Evolutionary conservation across 1,140 invertebrate species (phyloP).

Genomic region (Drosophila paulistorum): DNA sequence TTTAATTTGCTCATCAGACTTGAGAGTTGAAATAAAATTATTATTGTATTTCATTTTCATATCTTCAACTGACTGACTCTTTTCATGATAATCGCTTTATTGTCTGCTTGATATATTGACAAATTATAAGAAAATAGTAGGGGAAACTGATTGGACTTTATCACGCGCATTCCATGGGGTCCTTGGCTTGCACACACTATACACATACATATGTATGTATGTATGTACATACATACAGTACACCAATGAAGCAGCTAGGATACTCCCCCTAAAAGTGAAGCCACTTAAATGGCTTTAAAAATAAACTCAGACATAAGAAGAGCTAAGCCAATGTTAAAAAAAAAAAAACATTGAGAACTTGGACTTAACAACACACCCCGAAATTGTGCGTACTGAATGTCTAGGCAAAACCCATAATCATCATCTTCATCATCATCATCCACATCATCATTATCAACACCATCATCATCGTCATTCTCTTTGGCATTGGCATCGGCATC

Average conservation of each 20-base stretch:
- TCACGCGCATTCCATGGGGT: slow-evolving; percentile 32
- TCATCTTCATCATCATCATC: slow-evolving; percentile 59
- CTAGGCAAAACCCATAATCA: slow-evolving; percentile 75
- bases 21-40: slow-evolving; percentile 70
- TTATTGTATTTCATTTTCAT: slow-evolving; percentile 71
- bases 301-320: slow-evolving; percentile 44
- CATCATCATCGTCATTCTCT: background rate
- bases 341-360: slow-evolving; percentile 61
- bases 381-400: slow-evolving; percentile 70
- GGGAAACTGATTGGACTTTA: slow-evolving; percentile 51
- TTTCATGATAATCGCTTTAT: slow-evolving; percentile 72
- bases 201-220: background rate
- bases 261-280: slow-evolving; percentile 45
- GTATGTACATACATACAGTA: background rate
- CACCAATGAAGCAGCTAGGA: slow-evolving; percentile 2
- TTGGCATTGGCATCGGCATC: slow-evolving; percentile 9
- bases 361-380: slow-evolving; percentile 72
- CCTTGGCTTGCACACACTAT: background rate
- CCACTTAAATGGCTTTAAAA: slow-evolving; percentile 78
- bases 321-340: slow-evolving; percentile 38
- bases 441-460: background rate
- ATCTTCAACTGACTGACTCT: slow-evolving; percentile 22
- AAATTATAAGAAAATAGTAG: slow-evolving; percentile 73
- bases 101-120: slow-evolving; percentile 76
- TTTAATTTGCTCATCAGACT: slow-evolving; percentile 74